Base-by-base conservation (phyloP, 2,888 invertebrate genomes). In the Drosophila cyrtoloma region DNA sequence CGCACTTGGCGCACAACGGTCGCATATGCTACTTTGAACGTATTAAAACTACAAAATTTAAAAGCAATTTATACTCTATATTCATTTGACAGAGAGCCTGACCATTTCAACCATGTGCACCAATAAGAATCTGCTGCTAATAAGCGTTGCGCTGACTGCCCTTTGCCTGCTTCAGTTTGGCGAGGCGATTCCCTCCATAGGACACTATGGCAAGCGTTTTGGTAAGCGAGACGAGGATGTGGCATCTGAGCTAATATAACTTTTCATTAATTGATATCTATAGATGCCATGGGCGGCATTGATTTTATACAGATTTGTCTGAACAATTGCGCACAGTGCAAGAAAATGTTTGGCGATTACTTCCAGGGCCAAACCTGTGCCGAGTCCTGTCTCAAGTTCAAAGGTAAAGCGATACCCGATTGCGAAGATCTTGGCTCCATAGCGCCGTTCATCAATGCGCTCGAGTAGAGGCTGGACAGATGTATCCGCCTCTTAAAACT, bases 251-350 rank as follows among this genome's bases (percentile, higher is more conserved):
- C 33, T 7, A 16, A 12, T 14, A 4, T 60, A 50, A 22, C 1
- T 16, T 22, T 22, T 53, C n/a, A 14, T 26, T 16, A 16, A 50
- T 66, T 56, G 30, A 51, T n/a, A 32, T 56, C 32, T 53, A 16
- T 39, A 89, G 89, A 91, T 84, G 69, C 89, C 33, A 86, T 92
- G 83, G 82, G 86, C 68, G 94, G 94, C 78, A 95, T 95, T 91
- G 95, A 95, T 78, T 92, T 90, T 50, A 93, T 95, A 86, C 96
- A 96, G 79, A 95, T 96, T 61, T 97, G 97, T 93, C 96, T 97
- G 71, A 95, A 97, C 84, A 98, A 98, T 93, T 98, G 98, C 92
- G 97, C 97, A 0, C 97, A 97, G 91, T 98, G 97, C 93, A 97
- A 97, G 94, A 97, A 97, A 93, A 97, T 97, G 96, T 96, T 97